These are phyloP conservation scores for Antrozous pallidus DNA, from an alignment of 2,797 vertebrate species.

Conservation along the genomic window DNA sequence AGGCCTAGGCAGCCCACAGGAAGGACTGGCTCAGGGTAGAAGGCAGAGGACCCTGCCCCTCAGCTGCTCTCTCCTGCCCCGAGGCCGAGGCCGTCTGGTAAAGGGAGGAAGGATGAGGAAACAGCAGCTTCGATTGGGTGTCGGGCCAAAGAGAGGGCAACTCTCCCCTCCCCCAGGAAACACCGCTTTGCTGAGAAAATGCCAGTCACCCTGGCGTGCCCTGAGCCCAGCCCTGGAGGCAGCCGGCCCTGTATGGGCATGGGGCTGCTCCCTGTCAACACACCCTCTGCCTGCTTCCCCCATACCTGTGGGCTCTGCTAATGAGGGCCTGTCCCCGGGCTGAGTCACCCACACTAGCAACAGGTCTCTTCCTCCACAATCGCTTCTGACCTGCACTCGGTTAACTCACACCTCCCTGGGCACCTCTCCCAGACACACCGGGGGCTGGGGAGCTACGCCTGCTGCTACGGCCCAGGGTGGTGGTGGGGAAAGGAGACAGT, in stretches of 20 bases:
- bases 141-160: not conserved
- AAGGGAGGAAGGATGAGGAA: not conserved
- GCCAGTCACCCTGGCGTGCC: slow-evolving; percentile 7
- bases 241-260: not conserved
- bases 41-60: not conserved
- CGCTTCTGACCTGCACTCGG: slow-evolving; percentile 37
- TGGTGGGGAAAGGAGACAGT: not conserved
- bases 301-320: slow-evolving; percentile 38
- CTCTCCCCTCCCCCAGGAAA: not conserved
- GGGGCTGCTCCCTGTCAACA: slow-evolving; percentile 36
- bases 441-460: not conserved
- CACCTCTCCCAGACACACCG: slow-evolving; percentile 4
- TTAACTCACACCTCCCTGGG: not conserved
- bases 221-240: not conserved
- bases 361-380: slow-evolving; percentile 46
- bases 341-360: slow-evolving; percentile 77
- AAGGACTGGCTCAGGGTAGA: not conserved
- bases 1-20: not conserved
- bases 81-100: not conserved
- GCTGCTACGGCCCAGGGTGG: not conserved
- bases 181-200: not conserved
- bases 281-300: slow-evolving; percentile 42
- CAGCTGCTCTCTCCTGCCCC: not conserved
- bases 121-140: not conserved
- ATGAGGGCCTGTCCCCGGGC: slow-evolving; percentile 43